phyloP scores from a whole-genome alignment of 1,140 invertebrate genomes.

The Eriosoma lanigerum region DNA sequence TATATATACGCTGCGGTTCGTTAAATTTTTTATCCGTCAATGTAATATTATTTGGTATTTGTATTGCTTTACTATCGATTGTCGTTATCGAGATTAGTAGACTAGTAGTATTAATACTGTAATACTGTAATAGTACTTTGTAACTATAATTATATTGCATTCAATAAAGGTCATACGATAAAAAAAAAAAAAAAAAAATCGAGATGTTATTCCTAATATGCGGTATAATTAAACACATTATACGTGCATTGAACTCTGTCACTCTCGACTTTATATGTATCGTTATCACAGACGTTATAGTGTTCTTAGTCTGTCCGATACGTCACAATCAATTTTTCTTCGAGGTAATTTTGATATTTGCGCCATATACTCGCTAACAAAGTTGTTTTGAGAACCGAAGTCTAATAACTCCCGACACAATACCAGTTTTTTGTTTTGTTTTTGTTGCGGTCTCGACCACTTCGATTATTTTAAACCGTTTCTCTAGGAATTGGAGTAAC shows the following conservation, averaged over 20 bases:
- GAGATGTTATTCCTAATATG: background rate
- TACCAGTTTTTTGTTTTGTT: too few relatives aligned
- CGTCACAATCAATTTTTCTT: background rate
- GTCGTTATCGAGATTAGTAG: too few relatives aligned
- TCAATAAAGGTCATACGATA: too few relatives aligned
- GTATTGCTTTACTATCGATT: background rate
- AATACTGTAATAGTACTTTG: too few relatives aligned
- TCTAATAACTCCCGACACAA: too few relatives aligned
- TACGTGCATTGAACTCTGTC: background rate
- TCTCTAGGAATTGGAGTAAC: conserved; percentile 10
- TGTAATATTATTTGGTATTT: background rate
- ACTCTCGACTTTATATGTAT: background rate
- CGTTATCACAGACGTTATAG: background rate
- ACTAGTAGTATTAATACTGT: too few relatives aligned
- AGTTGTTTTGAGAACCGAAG: too few relatives aligned
- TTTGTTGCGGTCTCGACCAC: background rate
- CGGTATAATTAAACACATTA: background rate
- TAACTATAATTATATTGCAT: too few relatives aligned
- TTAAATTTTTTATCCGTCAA: background rate
- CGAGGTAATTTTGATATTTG: too few relatives aligned
- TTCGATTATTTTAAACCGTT: background rate
- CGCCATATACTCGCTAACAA: too few relatives aligned
- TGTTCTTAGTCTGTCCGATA: background rate
- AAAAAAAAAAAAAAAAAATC: too few relatives aligned
- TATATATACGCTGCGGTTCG: background rate